Evolutionary conservation across 2,113 vertebrate genomes (phyloP).

Genomic region (Aegotheles bennettii): DNA sequence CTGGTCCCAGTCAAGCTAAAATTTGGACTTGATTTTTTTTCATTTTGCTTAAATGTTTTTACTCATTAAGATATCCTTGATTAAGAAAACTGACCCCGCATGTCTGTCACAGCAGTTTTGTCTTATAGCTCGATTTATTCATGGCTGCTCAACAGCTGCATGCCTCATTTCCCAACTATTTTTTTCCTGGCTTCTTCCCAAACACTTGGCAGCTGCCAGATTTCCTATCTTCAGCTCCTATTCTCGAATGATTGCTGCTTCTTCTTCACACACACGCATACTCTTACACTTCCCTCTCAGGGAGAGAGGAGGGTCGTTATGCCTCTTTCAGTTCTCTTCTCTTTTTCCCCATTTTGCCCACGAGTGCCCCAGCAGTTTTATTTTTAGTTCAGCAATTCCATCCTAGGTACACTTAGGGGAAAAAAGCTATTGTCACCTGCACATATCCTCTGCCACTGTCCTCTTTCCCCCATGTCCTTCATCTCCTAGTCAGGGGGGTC

Average conservation of each 20-base stretch:
- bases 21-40: background rate
- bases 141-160: constrained; percentile 35
- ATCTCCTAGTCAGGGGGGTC: background rate
- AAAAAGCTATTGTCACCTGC: background rate
- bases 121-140: background rate
- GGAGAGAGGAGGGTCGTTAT: background rate
- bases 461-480: background rate
- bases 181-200: constrained; percentile 32
- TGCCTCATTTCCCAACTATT: constrained; percentile 16
- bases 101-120: constrained; percentile 19
- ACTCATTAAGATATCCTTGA: background rate
- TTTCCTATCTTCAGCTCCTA: constrained; percentile 7
- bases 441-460: background rate
- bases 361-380: background rate
- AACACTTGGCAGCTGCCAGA: constrained; percentile 21
- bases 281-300: background rate
- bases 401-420: background rate
- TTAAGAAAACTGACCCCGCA: constrained; percentile 6
- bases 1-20: background rate
- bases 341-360: background rate
- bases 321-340: background rate
- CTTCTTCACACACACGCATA: background rate
- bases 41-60: background rate
- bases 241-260: background rate
- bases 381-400: background rate